Conservation (phyloP, 1,140 invertebrate species). For the Drosophila erecta region DNA sequence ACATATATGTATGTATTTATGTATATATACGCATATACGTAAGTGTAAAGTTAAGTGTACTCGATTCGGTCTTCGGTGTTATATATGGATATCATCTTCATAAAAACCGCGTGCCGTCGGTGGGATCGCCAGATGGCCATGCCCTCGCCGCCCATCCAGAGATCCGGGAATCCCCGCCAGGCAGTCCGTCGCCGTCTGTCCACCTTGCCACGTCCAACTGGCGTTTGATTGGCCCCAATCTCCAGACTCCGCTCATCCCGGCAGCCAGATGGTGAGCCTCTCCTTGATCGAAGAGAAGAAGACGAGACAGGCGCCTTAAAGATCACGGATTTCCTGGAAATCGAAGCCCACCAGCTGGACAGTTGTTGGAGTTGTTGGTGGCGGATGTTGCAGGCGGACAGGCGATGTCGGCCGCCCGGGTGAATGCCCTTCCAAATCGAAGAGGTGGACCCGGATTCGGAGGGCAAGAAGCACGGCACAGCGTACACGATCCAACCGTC, state of each 20-base stretch:
- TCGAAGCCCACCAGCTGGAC: conserved; percentile 7
- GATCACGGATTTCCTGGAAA: conserved; percentile 4
- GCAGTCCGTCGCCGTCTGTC: conserved; percentile 19
- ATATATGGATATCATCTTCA: conserved; percentile 33
- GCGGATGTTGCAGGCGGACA: conserved; percentile 33
- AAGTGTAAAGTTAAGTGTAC: conserved; percentile 57
- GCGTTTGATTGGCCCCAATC: conserved; percentile 3
- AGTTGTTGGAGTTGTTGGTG: conserved; percentile 39
- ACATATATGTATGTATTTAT: conserved; percentile 40
- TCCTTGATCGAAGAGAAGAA: not conserved
- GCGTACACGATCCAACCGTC: not conserved
- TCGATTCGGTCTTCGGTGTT: conserved; percentile 63
- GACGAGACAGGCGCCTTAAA: conserved; percentile 20
- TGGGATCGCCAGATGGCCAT: not conserved
- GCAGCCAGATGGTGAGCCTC: conserved; percentile 30
- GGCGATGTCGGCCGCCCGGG: conserved; percentile 12
- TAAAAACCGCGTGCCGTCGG: not conserved
- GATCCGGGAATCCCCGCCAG: not conserved
- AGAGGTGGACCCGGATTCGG: not conserved
- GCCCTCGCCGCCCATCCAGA: not conserved
- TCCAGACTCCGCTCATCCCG: conserved; percentile 12
- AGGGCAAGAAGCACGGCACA: not conserved
- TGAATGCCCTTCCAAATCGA: not conserved
- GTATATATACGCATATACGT: conserved; percentile 39
- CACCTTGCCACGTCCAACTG: conserved; percentile 20